Base-by-base conservation (phyloP, 2,888 invertebrate species). In the Nemoura dubitans region DNA sequence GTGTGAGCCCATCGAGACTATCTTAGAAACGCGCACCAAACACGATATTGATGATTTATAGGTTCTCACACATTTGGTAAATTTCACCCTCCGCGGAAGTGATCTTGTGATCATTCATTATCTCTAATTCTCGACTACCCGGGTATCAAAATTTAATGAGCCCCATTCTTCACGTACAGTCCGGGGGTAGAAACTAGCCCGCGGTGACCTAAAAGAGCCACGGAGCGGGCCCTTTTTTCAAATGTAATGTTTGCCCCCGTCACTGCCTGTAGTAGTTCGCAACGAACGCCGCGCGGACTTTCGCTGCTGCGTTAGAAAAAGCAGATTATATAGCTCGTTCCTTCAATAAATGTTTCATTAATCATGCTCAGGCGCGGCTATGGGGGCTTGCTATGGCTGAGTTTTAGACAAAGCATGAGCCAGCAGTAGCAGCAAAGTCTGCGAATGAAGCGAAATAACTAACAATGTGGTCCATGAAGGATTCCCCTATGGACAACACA, bases 331-430 rank as follows among this genome's bases (percentile, higher is more conserved):
- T 81, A 27, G 59, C 21, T 59, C 16, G 59, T 59, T 81, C 81
- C 29, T 81, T 81, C 81, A 81, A 81, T 81, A 81, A 81, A 81
- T 81, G 81, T 81, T 81, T 30, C 81, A 81, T 81, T 81, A 81
- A 81, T 81, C 81, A 81, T n/a, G 30, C 28, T 29, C 29, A 81
- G 59, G 16, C 21, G 59, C 14, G 59, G 14, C 1, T 59, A 21
- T 59, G 59, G 59, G 59, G 59, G 59, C 21, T 59, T 21, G 59
- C 59, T 36, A 36, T 59, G 59, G 59, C 59, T 10, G 59, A 59
- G 59, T 59, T 59, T n/a, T 59, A 59, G 59, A 59, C 59, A 59
- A 59, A 59, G 59, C 59, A 21, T 59, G 59, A 59, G 59, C 16
- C 59, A 21, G 59, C 59, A 59, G 59, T 21, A 59, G 59, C 59